Evolutionary conservation across 2,888 invertebrate species (phyloP).

Genomic region (Eupithecia insigniata): DNA sequence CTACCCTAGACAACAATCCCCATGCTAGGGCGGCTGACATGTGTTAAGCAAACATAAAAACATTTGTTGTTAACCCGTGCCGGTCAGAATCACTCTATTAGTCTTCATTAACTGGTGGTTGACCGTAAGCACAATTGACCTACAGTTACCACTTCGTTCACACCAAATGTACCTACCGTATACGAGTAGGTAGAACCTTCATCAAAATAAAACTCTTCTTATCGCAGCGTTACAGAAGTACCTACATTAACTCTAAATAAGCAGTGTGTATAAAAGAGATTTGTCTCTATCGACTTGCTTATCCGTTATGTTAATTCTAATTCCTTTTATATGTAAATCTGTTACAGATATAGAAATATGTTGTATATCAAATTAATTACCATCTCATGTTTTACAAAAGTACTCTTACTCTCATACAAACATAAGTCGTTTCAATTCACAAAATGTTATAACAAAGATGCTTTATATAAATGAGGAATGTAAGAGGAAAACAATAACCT

Average conservation of each 20-base stretch:
- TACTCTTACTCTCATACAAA: slow-evolving; percentile 36
- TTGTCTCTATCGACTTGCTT: slow-evolving; percentile 52
- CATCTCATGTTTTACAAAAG: slow-evolving; percentile 44
- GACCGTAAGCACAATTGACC: slow-evolving; percentile 1
- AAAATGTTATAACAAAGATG: slow-evolving; percentile 54
- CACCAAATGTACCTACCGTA: background rate
- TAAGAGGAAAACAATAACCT: slow-evolving; percentile 40
- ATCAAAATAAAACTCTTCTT: background rate
- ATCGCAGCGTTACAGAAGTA: slow-evolving; percentile 24
- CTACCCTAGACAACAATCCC: too few species aligned
- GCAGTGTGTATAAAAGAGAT: slow-evolving; percentile 41
- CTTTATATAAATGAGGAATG: slow-evolving; percentile 45
- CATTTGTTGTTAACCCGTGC: background rate
- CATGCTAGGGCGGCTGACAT: too few species aligned
- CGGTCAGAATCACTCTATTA: background rate
- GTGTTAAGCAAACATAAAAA: slow-evolving; percentile 4
- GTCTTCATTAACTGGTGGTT: background rate
- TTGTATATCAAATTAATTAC: slow-evolving; percentile 47
- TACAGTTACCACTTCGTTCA: background rate
- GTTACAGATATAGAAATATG: slow-evolving; percentile 37
- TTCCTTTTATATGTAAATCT: slow-evolving; percentile 60
- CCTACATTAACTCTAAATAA: slow-evolving; percentile 37
- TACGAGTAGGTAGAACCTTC: background rate
- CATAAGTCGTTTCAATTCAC: slow-evolving; percentile 52
- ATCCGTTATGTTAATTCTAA: slow-evolving; percentile 55